Percentiles rank a stretch among this genome's conserved stretches.
phyloP scores from a whole-genome alignment of 2,888 invertebrate genomes.

The Tipula helvola region DNA sequence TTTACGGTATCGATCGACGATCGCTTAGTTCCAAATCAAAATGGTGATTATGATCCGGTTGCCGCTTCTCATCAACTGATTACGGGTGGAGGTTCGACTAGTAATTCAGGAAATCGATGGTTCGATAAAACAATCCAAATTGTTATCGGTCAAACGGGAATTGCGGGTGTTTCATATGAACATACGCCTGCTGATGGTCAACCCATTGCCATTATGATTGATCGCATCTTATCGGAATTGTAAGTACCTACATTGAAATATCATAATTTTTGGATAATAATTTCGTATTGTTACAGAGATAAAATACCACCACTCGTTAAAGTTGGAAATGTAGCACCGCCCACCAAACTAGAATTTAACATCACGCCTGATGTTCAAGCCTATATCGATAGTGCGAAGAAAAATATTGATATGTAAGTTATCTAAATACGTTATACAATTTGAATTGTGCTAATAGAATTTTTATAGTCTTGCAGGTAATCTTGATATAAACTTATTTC shows the following conservation, averaged over 20 bases:
- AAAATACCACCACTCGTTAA: background rate
- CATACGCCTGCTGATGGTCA: conserved; percentile 92
- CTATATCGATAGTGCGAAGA: conserved; percentile 48
- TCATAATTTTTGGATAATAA: background rate
- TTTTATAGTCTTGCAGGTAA: conserved; percentile 54
- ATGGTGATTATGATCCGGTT: conserved; percentile 32
- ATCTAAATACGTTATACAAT: background rate
- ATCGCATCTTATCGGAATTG: conserved; percentile 30
- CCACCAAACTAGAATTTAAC: conserved; percentile 39
- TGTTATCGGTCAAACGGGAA: conserved; percentile 66
- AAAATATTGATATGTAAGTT: conserved; percentile 48
- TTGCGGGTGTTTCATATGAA: conserved; percentile 79
- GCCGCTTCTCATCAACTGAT: conserved; percentile 57
- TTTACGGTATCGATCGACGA: conserved; percentile 72
- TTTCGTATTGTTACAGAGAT: background rate
- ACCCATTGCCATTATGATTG: conserved; percentile 77
- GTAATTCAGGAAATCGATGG: conserved; percentile 82
- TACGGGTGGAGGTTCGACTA: conserved; percentile 64
- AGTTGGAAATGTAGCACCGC: conserved; percentile 4
- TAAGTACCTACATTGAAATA: conserved; percentile 12
- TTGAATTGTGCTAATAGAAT: conserved; percentile 14
- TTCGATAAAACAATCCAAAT: conserved; percentile 93
- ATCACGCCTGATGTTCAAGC: conserved; percentile 38
- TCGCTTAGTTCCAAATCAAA: conserved; percentile 30
- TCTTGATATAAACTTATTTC: conserved; percentile 67